phyloP scores from a whole-genome alignment of 2,113 vertebrate genomes.

The Lophura nycthemera region DNA sequence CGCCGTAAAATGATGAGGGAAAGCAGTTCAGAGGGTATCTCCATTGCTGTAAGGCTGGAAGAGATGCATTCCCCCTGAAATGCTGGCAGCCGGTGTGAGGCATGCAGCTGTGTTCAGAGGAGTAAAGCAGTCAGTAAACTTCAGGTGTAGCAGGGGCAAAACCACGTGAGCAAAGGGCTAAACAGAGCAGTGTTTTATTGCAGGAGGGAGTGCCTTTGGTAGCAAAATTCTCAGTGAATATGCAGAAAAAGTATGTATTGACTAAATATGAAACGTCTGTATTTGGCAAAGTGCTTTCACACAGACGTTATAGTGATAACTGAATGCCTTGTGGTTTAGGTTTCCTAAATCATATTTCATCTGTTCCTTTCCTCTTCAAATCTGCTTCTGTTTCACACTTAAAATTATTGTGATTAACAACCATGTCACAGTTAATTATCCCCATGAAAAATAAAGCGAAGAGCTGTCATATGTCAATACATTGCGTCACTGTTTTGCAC shows the following conservation, averaged over 20 bases:
- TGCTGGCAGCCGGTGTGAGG: rapidly evolving
- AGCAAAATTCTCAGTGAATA: slow-evolving; percentile 2
- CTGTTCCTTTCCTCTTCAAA: neutral
- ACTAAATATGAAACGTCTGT: neutral
- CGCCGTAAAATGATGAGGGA: neutral
- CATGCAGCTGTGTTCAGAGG: neutral
- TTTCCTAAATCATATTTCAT: neutral
- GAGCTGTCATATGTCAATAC: neutral
- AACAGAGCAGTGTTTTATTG: neutral
- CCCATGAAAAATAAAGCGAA: neutral
- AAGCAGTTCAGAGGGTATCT: neutral
- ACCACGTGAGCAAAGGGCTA: neutral
- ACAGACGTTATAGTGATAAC: neutral
- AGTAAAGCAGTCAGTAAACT: neutral
- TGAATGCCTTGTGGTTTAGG: neutral
- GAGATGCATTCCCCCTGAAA: neutral
- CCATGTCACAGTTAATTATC: neutral
- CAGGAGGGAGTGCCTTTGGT: neutral
- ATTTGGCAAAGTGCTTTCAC: neutral
- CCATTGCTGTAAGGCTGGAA: neutral
- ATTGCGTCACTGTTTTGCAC: neutral
- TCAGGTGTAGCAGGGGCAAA: neutral
- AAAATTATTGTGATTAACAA: neutral
- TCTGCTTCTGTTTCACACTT: slow-evolving; percentile 2
- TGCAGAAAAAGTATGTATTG: neutral